Percentiles rank a stretch among this genome's conserved stretches.
phyloP scores from a whole-genome alignment of 2,113 vertebrate genomes.

The Ramphastos sulfuratus region DNA sequence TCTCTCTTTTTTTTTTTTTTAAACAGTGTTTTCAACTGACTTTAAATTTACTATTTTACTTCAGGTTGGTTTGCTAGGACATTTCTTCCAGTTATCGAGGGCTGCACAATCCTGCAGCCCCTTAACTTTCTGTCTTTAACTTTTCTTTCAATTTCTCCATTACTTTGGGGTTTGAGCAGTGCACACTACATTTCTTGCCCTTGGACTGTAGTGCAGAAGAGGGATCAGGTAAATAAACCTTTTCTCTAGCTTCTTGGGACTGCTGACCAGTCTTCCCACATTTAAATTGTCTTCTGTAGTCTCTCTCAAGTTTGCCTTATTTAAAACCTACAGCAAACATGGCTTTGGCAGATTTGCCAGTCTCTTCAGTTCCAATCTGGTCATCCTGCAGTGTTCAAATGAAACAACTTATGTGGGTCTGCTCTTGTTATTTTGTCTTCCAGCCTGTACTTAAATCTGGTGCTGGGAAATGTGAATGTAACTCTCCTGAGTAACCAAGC shows the following conservation, averaged over 20 bases:
- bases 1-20: not conserved
- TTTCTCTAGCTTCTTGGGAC: not conserved
- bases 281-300: not conserved
- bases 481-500: constrained; percentile 97
- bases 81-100: not conserved
- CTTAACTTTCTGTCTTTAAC: not conserved
- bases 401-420: not conserved
- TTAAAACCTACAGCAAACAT: not conserved
- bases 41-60: not conserved
- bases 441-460: constrained; percentile 93
- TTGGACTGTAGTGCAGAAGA: not conserved
- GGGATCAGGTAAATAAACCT: not conserved
- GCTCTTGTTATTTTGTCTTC: constrained; percentile 61
- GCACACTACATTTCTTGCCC: fast-evolving
- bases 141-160: not conserved
- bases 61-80: not conserved
- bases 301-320: not conserved
- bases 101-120: not conserved
- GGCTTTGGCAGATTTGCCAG: not conserved
- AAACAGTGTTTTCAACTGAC: not conserved
- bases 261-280: not conserved
- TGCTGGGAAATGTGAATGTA: constrained; percentile 95
- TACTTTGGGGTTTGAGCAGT: not conserved
- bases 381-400: not conserved
- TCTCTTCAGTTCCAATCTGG: not conserved